phyloP scores from a whole-genome alignment of 1,140 invertebrate genomes.

The Solenopsis invicta region DNA sequence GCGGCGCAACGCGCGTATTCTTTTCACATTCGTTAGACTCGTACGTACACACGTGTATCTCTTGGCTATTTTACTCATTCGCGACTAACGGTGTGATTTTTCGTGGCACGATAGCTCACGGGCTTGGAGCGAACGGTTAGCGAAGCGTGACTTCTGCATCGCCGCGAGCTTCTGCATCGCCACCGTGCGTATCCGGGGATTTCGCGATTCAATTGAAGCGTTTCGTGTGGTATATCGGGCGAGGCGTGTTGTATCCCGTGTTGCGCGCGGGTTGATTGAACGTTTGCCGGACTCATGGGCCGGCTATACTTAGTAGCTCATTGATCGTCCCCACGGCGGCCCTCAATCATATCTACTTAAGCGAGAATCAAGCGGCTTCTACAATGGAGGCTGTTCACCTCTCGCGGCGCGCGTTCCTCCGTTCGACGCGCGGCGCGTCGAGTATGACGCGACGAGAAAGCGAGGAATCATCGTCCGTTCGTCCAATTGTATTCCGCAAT shows the following conservation, averaged over 20 bases:
- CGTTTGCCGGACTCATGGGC: slow-evolving; percentile 65
- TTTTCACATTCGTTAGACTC: background rate
- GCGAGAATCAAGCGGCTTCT: slow-evolving; percentile 75
- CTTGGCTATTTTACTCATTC: background rate
- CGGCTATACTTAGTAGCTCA: slow-evolving; percentile 76
- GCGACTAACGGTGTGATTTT: slow-evolving; percentile 34
- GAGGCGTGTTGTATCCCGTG: slow-evolving; percentile 61
- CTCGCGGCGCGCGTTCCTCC: slow-evolving; percentile 42
- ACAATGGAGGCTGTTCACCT: slow-evolving; percentile 76
- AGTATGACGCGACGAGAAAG: slow-evolving; percentile 11
- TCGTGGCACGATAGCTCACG: slow-evolving; percentile 7
- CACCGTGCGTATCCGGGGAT: slow-evolving; percentile 69
- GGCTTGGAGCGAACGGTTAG: slow-evolving; percentile 25
- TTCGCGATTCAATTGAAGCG: slow-evolving; percentile 79
- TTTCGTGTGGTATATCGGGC: slow-evolving; percentile 74
- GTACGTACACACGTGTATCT: background rate
- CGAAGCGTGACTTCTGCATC: slow-evolving; percentile 54
- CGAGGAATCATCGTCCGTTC: slow-evolving; percentile 30
- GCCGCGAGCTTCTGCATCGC: slow-evolving; percentile 48
- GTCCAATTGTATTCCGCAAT: slow-evolving; percentile 21
- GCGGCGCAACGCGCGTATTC: background rate
- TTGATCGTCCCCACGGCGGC: slow-evolving; percentile 78
- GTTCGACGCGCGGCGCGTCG: slow-evolving; percentile 26
- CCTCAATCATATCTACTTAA: slow-evolving; percentile 82
- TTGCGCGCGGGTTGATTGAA: slow-evolving; percentile 74